These are phyloP conservation scores for Acanthisitta chloris DNA, from an alignment of 2,113 vertebrate genomes.

Conservation along the genomic window DNA sequence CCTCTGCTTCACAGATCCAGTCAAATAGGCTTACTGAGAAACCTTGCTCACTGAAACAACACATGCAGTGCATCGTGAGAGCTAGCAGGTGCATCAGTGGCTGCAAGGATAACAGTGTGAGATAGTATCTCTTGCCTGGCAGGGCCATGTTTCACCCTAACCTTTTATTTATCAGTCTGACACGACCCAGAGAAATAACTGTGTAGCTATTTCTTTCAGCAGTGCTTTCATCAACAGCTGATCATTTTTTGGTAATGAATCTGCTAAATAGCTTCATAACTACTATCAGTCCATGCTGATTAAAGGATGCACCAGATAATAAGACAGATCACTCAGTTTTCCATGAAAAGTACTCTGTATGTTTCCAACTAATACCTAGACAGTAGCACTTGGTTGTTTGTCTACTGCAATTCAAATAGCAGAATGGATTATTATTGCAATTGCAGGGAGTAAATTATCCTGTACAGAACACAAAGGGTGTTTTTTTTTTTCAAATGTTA, in stretches of 20 bases:
- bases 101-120: neutral
- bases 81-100: slow-evolving; percentile 57
- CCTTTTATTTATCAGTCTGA: slow-evolving; percentile 29
- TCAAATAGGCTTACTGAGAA: neutral
- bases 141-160: neutral
- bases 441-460: neutral
- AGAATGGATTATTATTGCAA: neutral
- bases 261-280: neutral
- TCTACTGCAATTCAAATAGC: neutral
- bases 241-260: neutral
- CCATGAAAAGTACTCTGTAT: neutral
- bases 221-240: neutral
- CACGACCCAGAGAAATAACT: neutral
- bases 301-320: neutral
- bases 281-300: neutral
- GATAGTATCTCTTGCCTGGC: neutral
- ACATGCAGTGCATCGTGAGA: neutral
- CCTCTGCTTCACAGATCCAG: neutral
- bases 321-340: neutral
- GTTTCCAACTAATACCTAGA: neutral
- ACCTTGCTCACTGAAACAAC: neutral
- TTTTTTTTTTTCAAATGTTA: neutral
- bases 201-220: neutral
- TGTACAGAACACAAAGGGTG: neutral
- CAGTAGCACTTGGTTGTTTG: neutral